Evolutionary conservation across 2,797 vertebrate genomes (phyloP).

Genomic region (Eupleurogrammus muticus): DNA sequence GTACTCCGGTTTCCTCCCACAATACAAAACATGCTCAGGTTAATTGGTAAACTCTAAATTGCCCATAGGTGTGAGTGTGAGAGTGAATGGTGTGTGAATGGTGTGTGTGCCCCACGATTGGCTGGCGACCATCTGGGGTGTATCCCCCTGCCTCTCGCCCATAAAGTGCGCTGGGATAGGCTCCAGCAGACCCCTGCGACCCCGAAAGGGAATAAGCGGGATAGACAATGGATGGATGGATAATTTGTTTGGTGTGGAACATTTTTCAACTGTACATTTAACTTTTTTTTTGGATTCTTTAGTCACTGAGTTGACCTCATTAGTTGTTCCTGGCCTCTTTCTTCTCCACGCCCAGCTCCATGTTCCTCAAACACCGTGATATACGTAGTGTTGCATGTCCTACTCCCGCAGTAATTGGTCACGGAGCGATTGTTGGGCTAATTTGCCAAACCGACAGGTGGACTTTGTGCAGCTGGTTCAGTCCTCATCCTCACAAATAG

Average conservation of each 20-base stretch:
- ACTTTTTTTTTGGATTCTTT: background rate
- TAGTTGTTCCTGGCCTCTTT: conserved; percentile 15
- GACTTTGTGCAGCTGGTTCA: conserved; percentile 47
- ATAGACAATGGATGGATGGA: no score
- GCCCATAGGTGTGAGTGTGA: no score
- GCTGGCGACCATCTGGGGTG: no score
- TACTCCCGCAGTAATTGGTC: conserved; percentile 54
- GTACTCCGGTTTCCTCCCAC: no score
- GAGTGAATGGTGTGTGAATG: no score
- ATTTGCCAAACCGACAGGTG: conserved; percentile 65
- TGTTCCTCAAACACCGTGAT: conserved; percentile 36
- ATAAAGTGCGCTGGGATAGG: no score
- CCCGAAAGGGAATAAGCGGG: no score
- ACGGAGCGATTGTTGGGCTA: conserved; percentile 41
- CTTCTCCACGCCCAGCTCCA: background rate
- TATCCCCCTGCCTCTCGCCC: no score
- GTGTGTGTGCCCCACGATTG: no score
- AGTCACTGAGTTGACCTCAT: conserved; percentile 17
- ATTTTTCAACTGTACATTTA: background rate
- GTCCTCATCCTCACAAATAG: conserved; percentile 30
- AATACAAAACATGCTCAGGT: no score
- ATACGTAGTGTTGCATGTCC: conserved; percentile 47
- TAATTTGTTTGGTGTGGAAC: background rate
- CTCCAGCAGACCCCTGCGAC: no score
- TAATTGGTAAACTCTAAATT: no score